Evolutionary conservation across 1,140 invertebrate genomes (phyloP).

Genomic region (Euura saliciscinereae): DNA sequence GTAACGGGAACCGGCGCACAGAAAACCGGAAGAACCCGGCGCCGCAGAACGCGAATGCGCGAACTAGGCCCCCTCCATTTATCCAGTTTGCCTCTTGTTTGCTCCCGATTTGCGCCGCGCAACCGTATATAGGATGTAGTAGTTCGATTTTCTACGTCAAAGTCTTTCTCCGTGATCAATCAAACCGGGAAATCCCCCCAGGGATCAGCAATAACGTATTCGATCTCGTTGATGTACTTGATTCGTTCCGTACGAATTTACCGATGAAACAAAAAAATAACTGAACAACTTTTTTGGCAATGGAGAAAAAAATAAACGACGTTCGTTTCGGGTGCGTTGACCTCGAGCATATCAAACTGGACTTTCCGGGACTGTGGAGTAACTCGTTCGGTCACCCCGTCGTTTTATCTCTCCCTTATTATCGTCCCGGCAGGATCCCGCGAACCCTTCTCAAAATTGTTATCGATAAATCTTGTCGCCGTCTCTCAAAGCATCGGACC

Average conservation of each 20-base stretch:
- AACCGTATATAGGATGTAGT: conserved; percentile 19
- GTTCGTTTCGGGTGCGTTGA: no score
- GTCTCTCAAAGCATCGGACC: no score
- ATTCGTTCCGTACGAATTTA: conserved; percentile 4
- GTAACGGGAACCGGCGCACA: conserved; percentile 28
- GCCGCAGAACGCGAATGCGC: conserved; percentile 43
- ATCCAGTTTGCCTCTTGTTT: conserved; percentile 39
- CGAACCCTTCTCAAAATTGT: no score
- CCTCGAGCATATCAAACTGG: no score
- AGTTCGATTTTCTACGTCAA: conserved; percentile 13
- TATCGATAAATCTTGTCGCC: no score
- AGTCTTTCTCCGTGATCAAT: not conserved
- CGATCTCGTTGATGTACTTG: not conserved
- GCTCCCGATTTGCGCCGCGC: conserved; percentile 23
- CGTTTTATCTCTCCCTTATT: no score
- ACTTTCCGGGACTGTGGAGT: no score
- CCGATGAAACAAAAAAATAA: conserved; percentile 4
- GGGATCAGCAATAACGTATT: not conserved
- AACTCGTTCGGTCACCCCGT: no score
- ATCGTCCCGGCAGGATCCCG: no score
- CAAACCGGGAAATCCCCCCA: conserved; percentile 2
- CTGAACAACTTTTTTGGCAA: not conserved
- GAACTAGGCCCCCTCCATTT: conserved; percentile 37
- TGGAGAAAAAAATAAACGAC: not conserved
- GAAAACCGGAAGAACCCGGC: conserved; percentile 42